Evolutionary conservation across 2,888 invertebrate genomes (phyloP).

Genomic region (Gonocerus acuteangulatus): DNA sequence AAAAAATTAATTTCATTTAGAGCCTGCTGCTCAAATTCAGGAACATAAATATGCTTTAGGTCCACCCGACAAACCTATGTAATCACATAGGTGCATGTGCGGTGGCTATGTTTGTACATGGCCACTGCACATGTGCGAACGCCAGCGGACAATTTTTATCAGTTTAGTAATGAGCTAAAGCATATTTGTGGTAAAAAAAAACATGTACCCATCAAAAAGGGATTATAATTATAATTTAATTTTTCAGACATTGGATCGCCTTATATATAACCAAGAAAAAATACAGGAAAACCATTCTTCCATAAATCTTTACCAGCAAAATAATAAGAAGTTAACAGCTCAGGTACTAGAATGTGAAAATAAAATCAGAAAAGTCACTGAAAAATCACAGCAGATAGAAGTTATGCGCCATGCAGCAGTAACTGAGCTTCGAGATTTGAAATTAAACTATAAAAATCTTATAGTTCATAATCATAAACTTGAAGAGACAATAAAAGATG

Average conservation of each 20-base stretch:
- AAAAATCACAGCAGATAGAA: slow-evolving; percentile 1
- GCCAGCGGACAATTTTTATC: neutral
- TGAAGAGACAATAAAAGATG: slow-evolving; percentile 25
- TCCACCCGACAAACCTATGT: no score
- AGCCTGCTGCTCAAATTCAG: no score
- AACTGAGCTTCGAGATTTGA: neutral
- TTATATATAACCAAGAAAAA: slow-evolving; percentile 11
- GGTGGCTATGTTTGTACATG: no score
- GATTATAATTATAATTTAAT: no score
- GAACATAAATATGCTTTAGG: no score
- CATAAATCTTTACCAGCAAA: neutral
- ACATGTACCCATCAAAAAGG: no score
- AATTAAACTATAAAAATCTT: neutral
- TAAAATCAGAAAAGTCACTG: neutral
- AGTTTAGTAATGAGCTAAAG: no score
- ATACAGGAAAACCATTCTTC: neutral
- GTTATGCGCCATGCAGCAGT: slow-evolving; percentile 8
- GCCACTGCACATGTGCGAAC: no score
- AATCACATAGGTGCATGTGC: no score
- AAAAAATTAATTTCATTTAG: no score
- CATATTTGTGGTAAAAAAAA: no score
- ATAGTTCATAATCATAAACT: slow-evolving; percentile 39
- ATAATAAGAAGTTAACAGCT: neutral
- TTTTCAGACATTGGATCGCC: slow-evolving; percentile 23
- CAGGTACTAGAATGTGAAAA: neutral